Evolutionary conservation across 2,888 invertebrate species (phyloP).

Genomic region (Acanthosepion esculentum): DNA sequence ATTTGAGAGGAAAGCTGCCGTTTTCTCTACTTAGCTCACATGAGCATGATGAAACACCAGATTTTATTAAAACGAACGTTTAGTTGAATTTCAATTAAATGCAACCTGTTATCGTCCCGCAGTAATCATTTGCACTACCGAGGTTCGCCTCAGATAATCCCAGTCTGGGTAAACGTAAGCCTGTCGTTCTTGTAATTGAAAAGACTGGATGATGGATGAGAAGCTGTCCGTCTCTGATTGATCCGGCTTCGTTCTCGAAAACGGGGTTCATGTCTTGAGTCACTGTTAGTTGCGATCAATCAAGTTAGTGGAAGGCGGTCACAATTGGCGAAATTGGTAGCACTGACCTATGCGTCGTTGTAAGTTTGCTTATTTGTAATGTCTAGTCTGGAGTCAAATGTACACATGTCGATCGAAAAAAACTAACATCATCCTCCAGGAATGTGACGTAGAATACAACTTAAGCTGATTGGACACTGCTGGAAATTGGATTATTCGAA

Average conservation of each 20-base stretch:
- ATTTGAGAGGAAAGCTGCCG: too few species aligned
- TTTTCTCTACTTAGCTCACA: neutral
- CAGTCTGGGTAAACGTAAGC: neutral
- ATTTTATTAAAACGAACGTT: neutral
- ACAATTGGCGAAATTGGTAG: neutral
- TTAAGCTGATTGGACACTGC: too few species aligned
- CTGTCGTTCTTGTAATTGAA: slow-evolving; percentile 1
- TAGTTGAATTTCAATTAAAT: neutral
- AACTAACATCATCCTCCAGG: too few species aligned
- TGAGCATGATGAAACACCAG: neutral
- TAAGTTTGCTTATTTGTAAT: neutral
- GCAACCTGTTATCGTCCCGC: neutral
- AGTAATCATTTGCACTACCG: neutral
- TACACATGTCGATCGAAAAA: too few species aligned
- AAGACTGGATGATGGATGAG: slow-evolving; percentile 21
- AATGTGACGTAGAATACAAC: too few species aligned
- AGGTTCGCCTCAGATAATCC: neutral
- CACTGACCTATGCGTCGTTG: neutral
- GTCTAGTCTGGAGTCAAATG: too few species aligned
- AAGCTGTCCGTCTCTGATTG: neutral
- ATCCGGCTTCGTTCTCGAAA: neutral
- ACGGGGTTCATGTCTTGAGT: neutral
- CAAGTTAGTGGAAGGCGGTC: neutral
- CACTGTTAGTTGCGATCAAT: neutral
- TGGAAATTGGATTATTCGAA: too few species aligned